Evolutionary conservation across 2,113 vertebrate species (phyloP), one percentile per base, ranked within the genome.

Genomic region (Laticauda colubrina): DNA sequence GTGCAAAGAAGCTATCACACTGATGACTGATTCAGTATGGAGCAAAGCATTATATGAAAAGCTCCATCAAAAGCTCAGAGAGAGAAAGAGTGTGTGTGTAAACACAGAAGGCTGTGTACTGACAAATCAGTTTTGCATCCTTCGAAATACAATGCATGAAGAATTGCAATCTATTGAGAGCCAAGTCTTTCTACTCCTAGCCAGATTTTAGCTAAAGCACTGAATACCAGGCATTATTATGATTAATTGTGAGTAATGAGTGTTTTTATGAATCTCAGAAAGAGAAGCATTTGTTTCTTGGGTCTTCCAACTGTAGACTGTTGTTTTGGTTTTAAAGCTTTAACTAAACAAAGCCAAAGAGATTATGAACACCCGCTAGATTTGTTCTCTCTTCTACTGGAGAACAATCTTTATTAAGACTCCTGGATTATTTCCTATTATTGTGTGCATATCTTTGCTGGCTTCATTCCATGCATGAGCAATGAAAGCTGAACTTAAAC

Each of bases 181-280:
- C 96, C 96, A 96, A 94, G 95, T 97, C 94, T 95, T 95, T 93
- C 93, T 0, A 91, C 93, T 97, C 93, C 89, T 95, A 93, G 61
- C 96, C 97, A 96, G 96, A 96, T 95, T 93, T 94, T 94, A 96
- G 95, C 96, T 94, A 95, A 95, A 94, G 94, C 96, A 89, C 91
- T 98, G 97, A 98, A 98, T 97, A 89, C 94, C 93, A 93, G 21
- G 53, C 96, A 97, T 98, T 97, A 97, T 97, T 96, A 96, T 98
- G 98, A 98, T 98, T 97, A 98, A 98, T 98, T 98, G 96, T 96
- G 96, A 96, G 97, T 97, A 98, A 98, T 97, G 97, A 97, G 96
- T 97, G 96, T 96, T 98, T 51, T 98, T 98, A 97, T 94, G 97
- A 97, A 97, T 95, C 94, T 95, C 96, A 96, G 97, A 97, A 98